Evolutionary conservation across 2,113 vertebrate genomes (phyloP), one percentile per base, ranked within the genome.

Genomic region (human): DNA sequence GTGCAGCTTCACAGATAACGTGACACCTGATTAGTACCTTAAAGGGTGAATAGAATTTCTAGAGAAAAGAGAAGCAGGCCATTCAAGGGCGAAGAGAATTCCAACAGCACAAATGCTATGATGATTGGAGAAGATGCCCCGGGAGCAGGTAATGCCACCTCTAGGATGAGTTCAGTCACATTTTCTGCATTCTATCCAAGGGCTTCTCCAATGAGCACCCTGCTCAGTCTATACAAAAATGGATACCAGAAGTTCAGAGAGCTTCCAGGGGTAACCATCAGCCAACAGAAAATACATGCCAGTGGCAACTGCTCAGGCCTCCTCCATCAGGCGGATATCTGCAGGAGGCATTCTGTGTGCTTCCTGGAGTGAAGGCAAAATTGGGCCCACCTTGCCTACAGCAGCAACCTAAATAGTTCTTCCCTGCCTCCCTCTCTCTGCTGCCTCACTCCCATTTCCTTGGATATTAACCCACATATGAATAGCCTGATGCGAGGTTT

Each of bases 271-370:
- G 8, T 38, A 91, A 50, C 7, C 6, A 17, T 73, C 35, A 23
- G n/a, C 5, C 55, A 38, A 32, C 13, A 59, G 25, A 48, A 79
- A 35, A 2, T 1, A 0, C 0, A 0, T 30, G 14, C 14, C 20
- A 12, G 30, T n/a, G 30, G 22, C 38, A 27, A 50, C 14, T 4
- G 3, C n/a, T 64, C 30, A 45, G 48, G 9, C 23, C 0, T 68
- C 22, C n/a, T n/a, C 35, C 13, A 3, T 0, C 0, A 6, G 22
- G 1, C 27, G 13, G 14, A 20, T 12, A 6, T 12, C 6, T 23
- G 20, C 6, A 11, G 2, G 12, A 90, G 12, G 22, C 5, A 0
- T 18, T 57, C n/a, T 55, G 20, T 7, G 35, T 6, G 18, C 76
- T 45, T 68, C 48, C 52, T 30, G 68, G 38, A 22, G 12, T 13